A percentile compares a stretch with the other conserved stretches of the same genome.
Conservation (phyloP, 2,113 vertebrate species). For the Poeciliopsis turrubarensis region DNA sequence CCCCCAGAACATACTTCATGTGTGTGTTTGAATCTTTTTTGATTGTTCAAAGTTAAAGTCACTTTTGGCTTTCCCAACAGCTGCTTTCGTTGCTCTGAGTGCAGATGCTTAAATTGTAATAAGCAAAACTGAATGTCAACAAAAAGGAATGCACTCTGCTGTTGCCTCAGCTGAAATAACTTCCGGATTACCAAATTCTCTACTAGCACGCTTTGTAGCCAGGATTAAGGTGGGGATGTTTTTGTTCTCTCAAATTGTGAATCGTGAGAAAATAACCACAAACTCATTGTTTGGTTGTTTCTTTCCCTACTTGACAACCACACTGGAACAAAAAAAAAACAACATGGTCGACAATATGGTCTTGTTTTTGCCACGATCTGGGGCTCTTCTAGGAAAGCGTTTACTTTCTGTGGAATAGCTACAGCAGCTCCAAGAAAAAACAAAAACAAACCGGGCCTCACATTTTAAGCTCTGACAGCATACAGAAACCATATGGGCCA, state of each 20-base stretch:
- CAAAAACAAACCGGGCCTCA: not conserved
- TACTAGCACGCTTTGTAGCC: not conserved
- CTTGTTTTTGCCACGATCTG: conserved; percentile 13
- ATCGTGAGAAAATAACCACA: not conserved
- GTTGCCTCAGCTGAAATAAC: not conserved
- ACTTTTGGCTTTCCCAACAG: too few relatives aligned
- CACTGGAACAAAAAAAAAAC: not conserved
- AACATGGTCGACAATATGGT: not conserved
- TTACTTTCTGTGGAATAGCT: conserved; percentile 7
- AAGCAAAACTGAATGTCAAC: not conserved
- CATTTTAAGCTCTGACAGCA: conserved; percentile 21
- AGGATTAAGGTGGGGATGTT: not conserved
- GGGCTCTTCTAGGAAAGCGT: conserved; percentile 46
- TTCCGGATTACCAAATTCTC: not conserved
- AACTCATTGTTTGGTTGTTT: not conserved
- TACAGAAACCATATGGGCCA: conserved; percentile 23
- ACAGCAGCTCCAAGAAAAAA: not conserved
- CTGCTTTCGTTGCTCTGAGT: too few relatives aligned
- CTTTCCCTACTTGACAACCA: not conserved
- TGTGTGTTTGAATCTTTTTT: not conserved
- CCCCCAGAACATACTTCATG: too few relatives aligned
- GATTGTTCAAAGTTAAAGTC: too few relatives aligned
- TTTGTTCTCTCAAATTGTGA: not conserved
- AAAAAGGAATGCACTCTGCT: not conserved
- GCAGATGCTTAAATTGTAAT: too few relatives aligned